phyloP scores from a whole-genome alignment of 2,113 vertebrate genomes.

The Thomomys bottae region DNA sequence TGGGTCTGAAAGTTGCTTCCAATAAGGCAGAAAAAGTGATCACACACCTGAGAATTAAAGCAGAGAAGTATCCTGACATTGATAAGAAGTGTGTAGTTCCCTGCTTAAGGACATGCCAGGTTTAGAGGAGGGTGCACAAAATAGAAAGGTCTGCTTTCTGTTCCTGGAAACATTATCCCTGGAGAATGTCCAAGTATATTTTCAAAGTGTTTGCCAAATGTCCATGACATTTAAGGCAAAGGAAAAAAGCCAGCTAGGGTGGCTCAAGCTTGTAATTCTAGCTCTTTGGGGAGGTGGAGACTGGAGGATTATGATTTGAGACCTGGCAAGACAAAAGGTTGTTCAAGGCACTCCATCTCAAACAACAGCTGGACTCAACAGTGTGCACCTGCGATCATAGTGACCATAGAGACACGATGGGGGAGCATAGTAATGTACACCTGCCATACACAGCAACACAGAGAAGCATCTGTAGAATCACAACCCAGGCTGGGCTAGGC shows the following conservation, averaged over 20 bases:
- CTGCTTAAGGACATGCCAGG: not conserved
- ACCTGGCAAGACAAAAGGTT: too few relatives aligned
- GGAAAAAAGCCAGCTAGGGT: not conserved
- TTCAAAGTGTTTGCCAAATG: conserved; percentile 8
- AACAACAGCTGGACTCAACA: too few relatives aligned
- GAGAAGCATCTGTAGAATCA: too few relatives aligned
- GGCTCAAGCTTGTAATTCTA: too few relatives aligned
- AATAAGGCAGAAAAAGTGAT: not conserved
- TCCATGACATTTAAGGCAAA: conserved; percentile 22
- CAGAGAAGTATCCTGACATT: not conserved
- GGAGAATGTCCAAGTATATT: not conserved
- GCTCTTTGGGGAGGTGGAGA: too few relatives aligned
- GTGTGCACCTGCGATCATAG: too few relatives aligned
- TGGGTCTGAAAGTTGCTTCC: conserved; percentile 10
- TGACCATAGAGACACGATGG: too few relatives aligned
- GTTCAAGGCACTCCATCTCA: too few relatives aligned
- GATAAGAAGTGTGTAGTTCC: not conserved
- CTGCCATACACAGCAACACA: too few relatives aligned
- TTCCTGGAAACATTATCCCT: conserved; percentile 43
- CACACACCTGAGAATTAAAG: not conserved
- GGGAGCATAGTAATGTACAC: too few relatives aligned
- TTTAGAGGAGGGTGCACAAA: conserved; percentile 25
- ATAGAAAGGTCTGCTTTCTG: not conserved
- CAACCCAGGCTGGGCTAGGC: too few relatives aligned
- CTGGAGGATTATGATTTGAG: too few relatives aligned